Conservation (phyloP, 2,888 invertebrate genomes). For the Cosmopolites sordidus region DNA sequence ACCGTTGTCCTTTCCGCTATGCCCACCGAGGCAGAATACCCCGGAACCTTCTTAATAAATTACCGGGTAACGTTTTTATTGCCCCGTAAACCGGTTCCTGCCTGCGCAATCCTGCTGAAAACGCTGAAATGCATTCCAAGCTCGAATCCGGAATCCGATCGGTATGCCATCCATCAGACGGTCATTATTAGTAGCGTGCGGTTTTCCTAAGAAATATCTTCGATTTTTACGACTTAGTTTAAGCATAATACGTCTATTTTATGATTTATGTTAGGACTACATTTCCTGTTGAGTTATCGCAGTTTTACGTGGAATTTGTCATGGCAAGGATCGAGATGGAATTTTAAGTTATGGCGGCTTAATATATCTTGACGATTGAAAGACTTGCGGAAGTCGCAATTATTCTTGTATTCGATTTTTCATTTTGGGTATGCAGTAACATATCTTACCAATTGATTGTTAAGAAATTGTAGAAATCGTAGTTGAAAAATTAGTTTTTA, state of each 20-base stretch:
- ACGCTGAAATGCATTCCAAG: constrained; percentile 1
- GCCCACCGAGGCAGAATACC: no score
- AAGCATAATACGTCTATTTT: constrained; percentile 8
- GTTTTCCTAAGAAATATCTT: constrained; percentile 11
- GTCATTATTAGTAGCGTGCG: neutral
- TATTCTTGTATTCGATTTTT: no score
- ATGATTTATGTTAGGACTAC: constrained; percentile 11
- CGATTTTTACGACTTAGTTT: constrained; percentile 14
- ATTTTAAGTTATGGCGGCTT: neutral
- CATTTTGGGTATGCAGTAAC: no score
- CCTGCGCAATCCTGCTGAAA: neutral
- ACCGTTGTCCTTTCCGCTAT: no score
- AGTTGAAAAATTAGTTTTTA: no score
- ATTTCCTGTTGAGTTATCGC: constrained; percentile 7
- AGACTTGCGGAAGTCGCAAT: neutral
- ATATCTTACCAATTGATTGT: no score
- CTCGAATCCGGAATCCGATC: neutral
- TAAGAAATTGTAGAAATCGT: no score
- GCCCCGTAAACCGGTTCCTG: neutral
- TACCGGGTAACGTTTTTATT: neutral
- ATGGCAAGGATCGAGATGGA: neutral
- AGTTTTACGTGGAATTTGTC: constrained; percentile 11
- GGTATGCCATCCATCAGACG: constrained; percentile 5
- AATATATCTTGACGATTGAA: neutral
- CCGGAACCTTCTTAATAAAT: neutral